Evolutionary conservation across 2,888 invertebrate species (phyloP).

Genomic region (Calliscelio sp.): DNA sequence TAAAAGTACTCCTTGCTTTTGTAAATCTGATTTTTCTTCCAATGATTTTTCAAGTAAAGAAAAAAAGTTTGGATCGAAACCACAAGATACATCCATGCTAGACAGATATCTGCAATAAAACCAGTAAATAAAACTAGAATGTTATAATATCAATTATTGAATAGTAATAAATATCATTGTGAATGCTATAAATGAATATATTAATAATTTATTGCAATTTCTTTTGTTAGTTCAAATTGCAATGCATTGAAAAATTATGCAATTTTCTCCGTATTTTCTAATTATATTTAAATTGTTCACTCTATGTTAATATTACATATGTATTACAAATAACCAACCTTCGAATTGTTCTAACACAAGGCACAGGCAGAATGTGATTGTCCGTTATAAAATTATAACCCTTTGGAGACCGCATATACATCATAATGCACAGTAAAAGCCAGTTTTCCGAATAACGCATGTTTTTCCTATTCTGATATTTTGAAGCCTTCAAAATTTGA

Average conservation of each 20-base stretch:
- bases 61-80: background rate
- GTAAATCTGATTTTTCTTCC: conserved; percentile 45
- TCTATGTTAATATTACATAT: no score
- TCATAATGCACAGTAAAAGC: background rate
- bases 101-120: background rate
- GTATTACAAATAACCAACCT: background rate
- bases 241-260: background rate
- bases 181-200: no score
- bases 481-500: conserved; percentile 6
- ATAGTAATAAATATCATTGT: no score
- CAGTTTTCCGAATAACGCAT: conserved; percentile 18
- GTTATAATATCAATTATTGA: no score
- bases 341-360: conserved; percentile 5
- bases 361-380: conserved; percentile 8
- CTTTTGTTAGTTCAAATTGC: no score
- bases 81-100: background rate
- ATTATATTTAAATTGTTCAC: no score
- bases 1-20: conserved; percentile 63
- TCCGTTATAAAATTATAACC: conserved; percentile 21
- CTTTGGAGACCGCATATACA: conserved; percentile 15
- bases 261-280: no score
- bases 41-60: conserved; percentile 26
- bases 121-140: no score
- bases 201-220: no score
- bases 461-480: background rate